phyloP scores from a whole-genome alignment of 53 echinoderm and acorn worm genomes.

The Hippasteria phrygiana region DNA sequence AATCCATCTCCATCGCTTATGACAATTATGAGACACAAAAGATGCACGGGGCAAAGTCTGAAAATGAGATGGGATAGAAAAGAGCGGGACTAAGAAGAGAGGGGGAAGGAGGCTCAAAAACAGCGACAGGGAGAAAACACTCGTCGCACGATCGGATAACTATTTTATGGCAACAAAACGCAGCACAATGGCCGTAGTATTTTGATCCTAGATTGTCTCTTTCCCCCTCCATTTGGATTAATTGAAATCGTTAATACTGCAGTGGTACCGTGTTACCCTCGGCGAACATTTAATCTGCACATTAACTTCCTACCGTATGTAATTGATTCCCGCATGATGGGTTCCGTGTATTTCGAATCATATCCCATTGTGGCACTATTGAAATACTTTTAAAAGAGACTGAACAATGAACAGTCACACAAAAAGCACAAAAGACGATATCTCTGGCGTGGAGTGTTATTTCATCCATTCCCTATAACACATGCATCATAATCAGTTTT shows the following conservation, averaged over 20 bases:
- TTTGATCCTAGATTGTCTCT: constrained; percentile 8
- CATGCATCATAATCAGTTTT: not conserved
- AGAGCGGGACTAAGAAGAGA: not conserved
- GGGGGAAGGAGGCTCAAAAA: constrained; percentile 7
- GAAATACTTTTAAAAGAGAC: not conserved
- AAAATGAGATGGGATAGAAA: constrained; percentile 17
- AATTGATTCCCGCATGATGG: not conserved
- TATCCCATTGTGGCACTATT: not conserved
- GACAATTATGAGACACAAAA: constrained; percentile 46
- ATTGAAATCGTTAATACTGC: not conserved
- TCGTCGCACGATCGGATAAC: constrained; percentile 46
- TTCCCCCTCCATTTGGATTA: not conserved
- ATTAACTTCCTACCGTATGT: constrained; percentile 40
- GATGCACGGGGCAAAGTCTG: constrained; percentile 7
- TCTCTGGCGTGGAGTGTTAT: not conserved
- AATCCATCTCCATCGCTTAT: constrained; percentile 24
- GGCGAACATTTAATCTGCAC: constrained; percentile 24
- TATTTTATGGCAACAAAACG: constrained; percentile 24
- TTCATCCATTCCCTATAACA: not conserved
- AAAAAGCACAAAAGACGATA: not conserved
- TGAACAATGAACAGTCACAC: not conserved
- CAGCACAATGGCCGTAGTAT: not conserved
- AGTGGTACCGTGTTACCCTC: constrained; percentile 33
- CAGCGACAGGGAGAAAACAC: not conserved
- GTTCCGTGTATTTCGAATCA: not conserved